Evolutionary conservation across 2,888 invertebrate genomes (phyloP).

Genomic region (Melieria picta): DNA sequence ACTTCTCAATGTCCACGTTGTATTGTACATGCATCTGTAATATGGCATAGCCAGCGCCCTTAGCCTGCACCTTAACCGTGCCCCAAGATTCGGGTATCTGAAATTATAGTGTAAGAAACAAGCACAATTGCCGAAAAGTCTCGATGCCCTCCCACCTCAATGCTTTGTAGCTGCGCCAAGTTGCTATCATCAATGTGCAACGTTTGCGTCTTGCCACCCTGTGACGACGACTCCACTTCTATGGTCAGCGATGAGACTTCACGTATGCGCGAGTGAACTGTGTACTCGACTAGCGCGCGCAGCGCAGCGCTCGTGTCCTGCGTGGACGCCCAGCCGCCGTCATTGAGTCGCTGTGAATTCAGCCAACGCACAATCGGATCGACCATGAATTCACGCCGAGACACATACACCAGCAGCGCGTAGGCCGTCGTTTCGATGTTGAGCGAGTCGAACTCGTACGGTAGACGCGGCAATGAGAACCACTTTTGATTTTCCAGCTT

Average conservation of each 20-base stretch:
- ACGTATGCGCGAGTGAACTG: constrained; percentile 83
- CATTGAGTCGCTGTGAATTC: constrained; percentile 85
- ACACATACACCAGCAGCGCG: constrained; percentile 88
- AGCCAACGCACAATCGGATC: constrained; percentile 92
- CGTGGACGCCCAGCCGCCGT: constrained; percentile 90
- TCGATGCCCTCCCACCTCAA: constrained; percentile 71
- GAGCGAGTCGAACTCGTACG: constrained; percentile 88
- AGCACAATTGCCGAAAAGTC: neutral
- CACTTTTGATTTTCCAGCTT: constrained; percentile 93
- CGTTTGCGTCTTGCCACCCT: constrained; percentile 74
- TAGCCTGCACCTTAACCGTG: constrained; percentile 90
- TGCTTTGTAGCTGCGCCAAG: constrained; percentile 79
- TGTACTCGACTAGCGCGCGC: constrained; percentile 90
- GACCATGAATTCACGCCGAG: constrained; percentile 81
- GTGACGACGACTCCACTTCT: constrained; percentile 85
- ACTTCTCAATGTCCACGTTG: constrained; percentile 85
- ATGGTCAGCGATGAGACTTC: constrained; percentile 84
- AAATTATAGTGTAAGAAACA: neutral
- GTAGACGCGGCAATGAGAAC: constrained; percentile 86
- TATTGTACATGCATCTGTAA: constrained; percentile 93
- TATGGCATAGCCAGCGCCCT: constrained; percentile 93
- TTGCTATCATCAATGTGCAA: constrained; percentile 80
- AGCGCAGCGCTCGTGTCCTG: constrained; percentile 90
- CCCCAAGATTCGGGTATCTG: constrained; percentile 94
- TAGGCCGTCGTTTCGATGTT: constrained; percentile 95